phyloP scores from a whole-genome alignment of 2,797 vertebrate genomes.

The Aselliscus stoliczkanus region DNA sequence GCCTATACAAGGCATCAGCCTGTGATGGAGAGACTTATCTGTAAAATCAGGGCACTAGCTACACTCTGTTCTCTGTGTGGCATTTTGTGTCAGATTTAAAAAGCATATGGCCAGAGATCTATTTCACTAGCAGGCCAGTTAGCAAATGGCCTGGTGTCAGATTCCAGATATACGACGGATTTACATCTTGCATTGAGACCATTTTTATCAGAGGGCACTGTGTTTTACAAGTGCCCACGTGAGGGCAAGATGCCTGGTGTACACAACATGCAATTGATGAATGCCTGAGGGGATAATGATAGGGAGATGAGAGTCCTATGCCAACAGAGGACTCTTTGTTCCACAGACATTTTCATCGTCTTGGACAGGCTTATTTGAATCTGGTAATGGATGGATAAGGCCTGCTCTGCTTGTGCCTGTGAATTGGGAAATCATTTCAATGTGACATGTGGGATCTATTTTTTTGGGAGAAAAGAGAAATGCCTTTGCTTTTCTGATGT shows the following conservation, averaged over 20 bases:
- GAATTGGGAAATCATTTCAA: background rate
- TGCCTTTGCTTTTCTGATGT: background rate
- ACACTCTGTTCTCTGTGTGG: constrained; percentile 9
- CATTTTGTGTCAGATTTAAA: constrained; percentile 15
- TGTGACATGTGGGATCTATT: background rate
- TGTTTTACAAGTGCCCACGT: constrained; percentile 38
- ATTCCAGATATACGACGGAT: constrained; percentile 41
- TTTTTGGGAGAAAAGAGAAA: background rate
- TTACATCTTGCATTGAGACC: constrained; percentile 37
- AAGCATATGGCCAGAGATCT: background rate
- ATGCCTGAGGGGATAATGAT: background rate
- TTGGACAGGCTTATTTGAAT: constrained; percentile 35
- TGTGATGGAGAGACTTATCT: background rate
- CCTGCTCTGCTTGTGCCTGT: background rate
- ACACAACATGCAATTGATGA: background rate
- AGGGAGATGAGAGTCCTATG: background rate
- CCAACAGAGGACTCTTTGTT: constrained; percentile 47
- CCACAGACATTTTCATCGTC: constrained; percentile 25
- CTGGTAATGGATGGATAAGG: background rate
- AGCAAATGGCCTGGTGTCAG: constrained; percentile 16
- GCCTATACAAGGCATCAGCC: background rate
- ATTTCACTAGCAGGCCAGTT: background rate
- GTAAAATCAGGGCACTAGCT: background rate
- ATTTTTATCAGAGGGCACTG: constrained; percentile 9
- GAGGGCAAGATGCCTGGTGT: background rate